Base-by-base conservation (phyloP, 2,113 vertebrate species). In the Alaudala cheleensis region DNA sequence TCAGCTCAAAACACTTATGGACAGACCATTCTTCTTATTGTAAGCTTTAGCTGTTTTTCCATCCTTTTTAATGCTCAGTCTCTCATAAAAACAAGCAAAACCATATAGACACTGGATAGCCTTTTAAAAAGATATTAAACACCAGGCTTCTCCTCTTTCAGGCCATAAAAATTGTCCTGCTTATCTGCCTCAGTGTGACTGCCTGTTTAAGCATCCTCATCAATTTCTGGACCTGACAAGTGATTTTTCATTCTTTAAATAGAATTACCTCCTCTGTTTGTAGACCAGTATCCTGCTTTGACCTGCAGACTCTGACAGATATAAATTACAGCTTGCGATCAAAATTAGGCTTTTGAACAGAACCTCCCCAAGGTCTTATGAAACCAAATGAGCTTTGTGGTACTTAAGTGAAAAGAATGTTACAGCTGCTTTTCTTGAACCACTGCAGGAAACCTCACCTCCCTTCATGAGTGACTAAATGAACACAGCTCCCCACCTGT, bases 241-340 rank as follows among this genome's bases (percentile, higher is more conserved):
- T 73, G 86, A 95, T 96, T 91, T 92, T 91, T 93, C 92, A 86
- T 81, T 95, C 85, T 88, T 93, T 86, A 93, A 91, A 95, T 65
- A 96, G 86, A 88, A 66, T 58, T 80, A 86, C 82, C 51, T 90
- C 44, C 76, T 77, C 84, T 86, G 39, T 78, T 77, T 81, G 78
- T 76, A 90, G 92, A 78, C 61, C 50, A 69, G 58, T 78, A 81
- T 84, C 88, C 93, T 69, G 42, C 39, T 93, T 82, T 84, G 86
- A 95, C 67, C 93, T 69, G 39, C 53, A 62, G 61, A 47, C 29
- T 87, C 86, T 90, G 86, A 92, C 88, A 92, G 77, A 81, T 91
- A 94, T 29, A 91, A 84, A 88, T 94, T 93, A 90, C 1, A 86
- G 60, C 82, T 86, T 1, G 16, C 74, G 31, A 93, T 49, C 23